Evolutionary conservation across 2,113 vertebrate genomes (phyloP), one percentile per base, ranked within the genome.

Genomic region (Oenanthe melanoleuca): DNA sequence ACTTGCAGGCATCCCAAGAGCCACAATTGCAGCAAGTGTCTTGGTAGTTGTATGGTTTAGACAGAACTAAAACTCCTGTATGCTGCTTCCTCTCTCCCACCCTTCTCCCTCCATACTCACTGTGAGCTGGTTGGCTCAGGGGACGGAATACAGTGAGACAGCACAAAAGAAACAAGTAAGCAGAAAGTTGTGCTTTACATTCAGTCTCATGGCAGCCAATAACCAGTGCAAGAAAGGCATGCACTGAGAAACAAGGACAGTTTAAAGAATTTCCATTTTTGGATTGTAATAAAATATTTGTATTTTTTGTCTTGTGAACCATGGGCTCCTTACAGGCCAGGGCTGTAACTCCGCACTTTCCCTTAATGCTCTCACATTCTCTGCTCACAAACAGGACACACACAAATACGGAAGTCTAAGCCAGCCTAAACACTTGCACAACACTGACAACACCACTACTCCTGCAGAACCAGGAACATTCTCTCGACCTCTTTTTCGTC

Each of bases 21-120:
- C 72, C 70, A 67, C 34, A 26, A 78, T 75, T 86, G 49, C 82
- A 86, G 82, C 56, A 88, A 88, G 89, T 89, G 95, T 89, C 90
- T 82, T 94, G 26, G 24, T 88, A 71, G 64, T 26, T 88, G n/a
- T 38, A 82, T 18, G 45, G 63, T 74, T 97, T 92, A 59, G 33
- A 66, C 52, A 70, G 67, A 95, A 90, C n/a, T 67, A 60, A 86
- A 74, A 83, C 37, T 83, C 29, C 45, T 63, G 11, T 55, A 31
- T 33, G 74, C 31, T 50, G 24, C 64, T 45, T 88, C 49, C 67
- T 79, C 33, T 69, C 55, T 88, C 40, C 47, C 29, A 70, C 25
- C 25, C 66, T 56, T 69, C 37, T 22, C 28, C 17, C n/a, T 20
- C 13, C 14, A 6, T n/a, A 8, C 6, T 70, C 45, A 18, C 15